Conservation (phyloP, 2,113 vertebrate species). For the Gymnogyps californianus region DNA sequence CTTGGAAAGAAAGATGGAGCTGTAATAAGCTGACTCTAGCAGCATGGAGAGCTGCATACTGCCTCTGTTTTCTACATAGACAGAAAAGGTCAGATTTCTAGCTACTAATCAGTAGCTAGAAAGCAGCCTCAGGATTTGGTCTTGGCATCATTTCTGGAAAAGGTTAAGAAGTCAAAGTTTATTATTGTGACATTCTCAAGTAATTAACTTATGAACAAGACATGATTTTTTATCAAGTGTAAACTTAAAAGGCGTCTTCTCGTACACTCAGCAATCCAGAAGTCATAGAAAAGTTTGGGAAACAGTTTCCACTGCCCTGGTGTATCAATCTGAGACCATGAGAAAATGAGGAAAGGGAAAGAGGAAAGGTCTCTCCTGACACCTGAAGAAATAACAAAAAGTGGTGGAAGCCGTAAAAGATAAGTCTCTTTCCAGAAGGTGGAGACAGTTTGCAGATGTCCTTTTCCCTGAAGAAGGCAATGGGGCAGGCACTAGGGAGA, state of each 20-base stretch:
- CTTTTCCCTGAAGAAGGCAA: background rate
- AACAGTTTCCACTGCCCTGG: background rate
- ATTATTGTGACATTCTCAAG: slow-evolving; percentile 54
- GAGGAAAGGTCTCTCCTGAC: background rate
- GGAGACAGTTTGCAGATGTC: background rate
- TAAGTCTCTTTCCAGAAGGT: background rate
- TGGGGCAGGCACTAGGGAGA: background rate
- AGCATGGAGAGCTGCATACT: background rate
- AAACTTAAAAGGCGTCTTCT: slow-evolving; percentile 32
- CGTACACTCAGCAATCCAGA: background rate
- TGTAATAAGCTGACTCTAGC: slow-evolving; percentile 26
- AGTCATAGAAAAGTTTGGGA: background rate
- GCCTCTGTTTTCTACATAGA: background rate
- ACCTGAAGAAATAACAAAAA: background rate
- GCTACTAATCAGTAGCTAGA: slow-evolving; percentile 54
- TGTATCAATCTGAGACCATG: background rate
- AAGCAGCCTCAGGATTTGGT: slow-evolving; percentile 51
- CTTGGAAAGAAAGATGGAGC: slow-evolving; percentile 9
- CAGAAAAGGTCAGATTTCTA: slow-evolving; percentile 56
- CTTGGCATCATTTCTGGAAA: slow-evolving; percentile 48
- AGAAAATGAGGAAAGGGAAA: background rate
- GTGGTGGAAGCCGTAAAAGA: background rate
- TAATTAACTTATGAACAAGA: slow-evolving; percentile 29
- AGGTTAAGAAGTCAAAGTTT: slow-evolving; percentile 61
- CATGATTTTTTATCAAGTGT: slow-evolving; percentile 1